Conservation (phyloP, 92 coral and sea anemone genomes). For the Porites cylindrica region DNA sequence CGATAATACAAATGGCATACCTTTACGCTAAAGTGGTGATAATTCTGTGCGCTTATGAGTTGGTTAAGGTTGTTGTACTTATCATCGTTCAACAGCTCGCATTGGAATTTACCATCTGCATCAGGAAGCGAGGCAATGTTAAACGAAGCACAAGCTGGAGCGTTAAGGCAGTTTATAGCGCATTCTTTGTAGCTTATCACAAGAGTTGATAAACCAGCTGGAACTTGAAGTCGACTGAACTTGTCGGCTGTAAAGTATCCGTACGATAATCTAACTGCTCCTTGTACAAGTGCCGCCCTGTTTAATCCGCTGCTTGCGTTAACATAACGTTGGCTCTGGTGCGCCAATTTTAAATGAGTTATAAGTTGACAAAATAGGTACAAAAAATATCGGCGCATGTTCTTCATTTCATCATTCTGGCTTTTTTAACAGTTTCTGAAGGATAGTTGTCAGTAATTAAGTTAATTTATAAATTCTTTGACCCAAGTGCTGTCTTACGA, state of each 20-base stretch:
- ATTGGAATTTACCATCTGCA: not conserved
- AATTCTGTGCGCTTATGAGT: slow-evolving; percentile 7
- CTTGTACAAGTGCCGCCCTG: not conserved
- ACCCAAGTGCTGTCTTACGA: too few relatives aligned
- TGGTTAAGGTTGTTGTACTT: slow-evolving; percentile 4
- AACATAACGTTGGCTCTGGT: not conserved
- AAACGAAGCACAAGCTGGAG: slow-evolving; percentile 25
- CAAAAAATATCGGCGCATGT: not conserved
- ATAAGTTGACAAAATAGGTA: not conserved
- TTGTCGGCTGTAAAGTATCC: not conserved
- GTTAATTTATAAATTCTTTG: too few relatives aligned
- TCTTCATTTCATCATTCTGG: not conserved
- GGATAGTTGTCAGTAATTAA: too few relatives aligned
- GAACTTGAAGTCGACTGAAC: slow-evolving; percentile 11
- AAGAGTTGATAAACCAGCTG: slow-evolving; percentile 8
- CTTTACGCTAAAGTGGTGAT: slow-evolving; percentile 27
- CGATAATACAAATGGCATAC: not conserved
- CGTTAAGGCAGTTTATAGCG: slow-evolving; percentile 26
- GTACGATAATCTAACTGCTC: not conserved
- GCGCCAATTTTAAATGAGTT: not conserved
- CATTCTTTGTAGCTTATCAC: slow-evolving; percentile 25
- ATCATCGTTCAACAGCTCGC: slow-evolving; percentile 29
- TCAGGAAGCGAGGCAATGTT: slow-evolving; percentile 10
- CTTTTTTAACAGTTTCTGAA: not conserved
- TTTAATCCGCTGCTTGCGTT: slow-evolving; percentile 5